Base-by-base conservation (phyloP, 2,113 vertebrate genomes). In the Pao palembangensis region DNA sequence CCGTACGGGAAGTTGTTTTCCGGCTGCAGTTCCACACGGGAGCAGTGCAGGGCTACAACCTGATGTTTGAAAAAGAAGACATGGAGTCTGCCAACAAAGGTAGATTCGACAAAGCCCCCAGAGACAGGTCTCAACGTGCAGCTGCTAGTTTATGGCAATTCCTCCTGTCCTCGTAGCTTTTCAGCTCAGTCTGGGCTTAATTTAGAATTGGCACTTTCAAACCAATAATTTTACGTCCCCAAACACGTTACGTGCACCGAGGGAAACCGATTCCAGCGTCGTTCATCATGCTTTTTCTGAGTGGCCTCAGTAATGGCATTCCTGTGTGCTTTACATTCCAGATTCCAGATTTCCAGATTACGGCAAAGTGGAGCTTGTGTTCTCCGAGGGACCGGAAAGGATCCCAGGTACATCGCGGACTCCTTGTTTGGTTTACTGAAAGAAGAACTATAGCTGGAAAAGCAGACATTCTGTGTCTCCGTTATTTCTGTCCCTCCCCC, bases 11-110 rank as follows among this genome's bases (percentile, higher is more conserved):
- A 19, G 88, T 91, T 4, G 61, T 98, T 71, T 98, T 98, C 88
- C 91, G 93, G 21, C 88, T 98, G 69, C 96, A 98, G 89, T 97
- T 98, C 86, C 96, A 98, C 88, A 96, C 95, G 0, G 96, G 95
- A 56, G 91, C 94, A 3, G 84, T 98, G 80, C 94, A 95, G 78
- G 93, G 93, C 53, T 91, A 90, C 15, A 64, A 86, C 23, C 87
- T 95, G 4, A 86, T 94, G 60, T 96, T 97, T 71, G 88, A 92
- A 31, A 98, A 98, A 73, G 93, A 95, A 58, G 95, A 98, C 48
- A 85, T 98, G 83, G 96, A 98, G 76, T 82, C 77, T 3, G 94
- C 94, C 64, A 93, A 90, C 82, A 93, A 90, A 90, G 96, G 96
- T 98, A 76, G n/a, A 61, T 17, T 8, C 51, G 38, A 16, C 71